Percentiles rank a stretch among this genome's conserved stretches.
Evolutionary conservation across 2,113 vertebrate genomes (phyloP).

Genomic region (Notarius quadriscutis): DNA sequence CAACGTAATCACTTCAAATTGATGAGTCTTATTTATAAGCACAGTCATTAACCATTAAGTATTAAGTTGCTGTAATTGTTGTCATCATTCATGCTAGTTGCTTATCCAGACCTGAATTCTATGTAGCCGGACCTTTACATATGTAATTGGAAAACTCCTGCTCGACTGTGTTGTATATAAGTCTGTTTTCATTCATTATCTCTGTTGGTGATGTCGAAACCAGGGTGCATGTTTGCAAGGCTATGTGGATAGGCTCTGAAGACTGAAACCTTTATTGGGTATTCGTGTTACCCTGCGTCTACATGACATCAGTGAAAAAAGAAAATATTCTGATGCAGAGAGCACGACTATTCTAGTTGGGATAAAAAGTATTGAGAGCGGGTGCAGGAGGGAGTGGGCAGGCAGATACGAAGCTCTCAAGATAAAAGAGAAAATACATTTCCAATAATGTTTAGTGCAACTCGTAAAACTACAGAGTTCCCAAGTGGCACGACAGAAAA

Average conservation of each 20-base stretch:
- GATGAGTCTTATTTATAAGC: slow-evolving; percentile 9
- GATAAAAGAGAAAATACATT: not conserved
- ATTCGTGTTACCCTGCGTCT: not conserved
- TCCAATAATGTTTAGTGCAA: slow-evolving; percentile 8
- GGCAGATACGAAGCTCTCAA: not conserved
- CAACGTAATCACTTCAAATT: not conserved
- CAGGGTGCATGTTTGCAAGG: not conserved
- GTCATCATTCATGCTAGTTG: not conserved
- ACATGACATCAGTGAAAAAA: not conserved
- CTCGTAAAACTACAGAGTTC: not conserved
- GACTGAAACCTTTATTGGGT: not conserved
- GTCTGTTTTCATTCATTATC: not conserved
- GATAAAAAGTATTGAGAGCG: not conserved
- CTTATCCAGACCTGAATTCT: not conserved
- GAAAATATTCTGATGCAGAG: not conserved
- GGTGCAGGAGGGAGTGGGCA: not conserved
- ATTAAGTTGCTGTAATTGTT: not conserved
- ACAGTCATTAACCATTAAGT: not conserved
- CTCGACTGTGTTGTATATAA: not conserved
- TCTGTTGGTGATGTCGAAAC: not conserved
- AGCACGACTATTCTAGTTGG: not conserved
- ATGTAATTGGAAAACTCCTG: not conserved
- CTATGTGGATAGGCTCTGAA: not conserved
- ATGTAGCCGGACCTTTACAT: not conserved
- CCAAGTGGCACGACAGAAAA: not conserved